Base-by-base conservation (phyloP, 2,113 vertebrate species). In the Ammospiza caudacuta region DNA sequence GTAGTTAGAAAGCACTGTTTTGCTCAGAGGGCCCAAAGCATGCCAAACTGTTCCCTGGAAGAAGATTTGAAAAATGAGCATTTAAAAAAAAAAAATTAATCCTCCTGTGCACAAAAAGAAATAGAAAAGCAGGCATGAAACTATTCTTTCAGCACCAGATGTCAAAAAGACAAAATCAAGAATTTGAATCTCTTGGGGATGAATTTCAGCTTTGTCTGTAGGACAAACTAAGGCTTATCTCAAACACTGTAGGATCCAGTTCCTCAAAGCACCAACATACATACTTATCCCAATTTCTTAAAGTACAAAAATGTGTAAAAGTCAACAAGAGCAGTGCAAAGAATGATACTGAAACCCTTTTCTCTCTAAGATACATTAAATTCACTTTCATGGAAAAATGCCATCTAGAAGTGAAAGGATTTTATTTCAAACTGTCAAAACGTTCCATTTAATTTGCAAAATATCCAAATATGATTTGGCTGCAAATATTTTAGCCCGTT, bases 1-100 rank as follows among this genome's bases (percentile, higher is more conserved):
- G 93, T 92, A 94, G 88, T 84, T 59, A 92, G 90, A 89, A 90
- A 94, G 81, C 76, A 92, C 75, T 39, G 52, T 52, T 89, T 93
- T 94, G 80, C 85, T 68, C 69, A 84, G 47, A 92, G 41, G 41
- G 29, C 72, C 57, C 64, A 84, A 64, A 81, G 76, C 85, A 78
- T 76, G 78, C 87, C 82, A 93, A 94, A 86, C 61, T 64, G 49
- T 54, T 92, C 80, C 41, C 68, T 81, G 66, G 64, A 90, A 96
- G 57, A 33, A 75, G 83, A 87, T 81, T 88, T 93, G 83, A 86
- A 90, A 94, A 93, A 73, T 46, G 21, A 94, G 39, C 14, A 57
- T 59, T 3, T 5, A 59, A 69, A 90, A 91, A 17, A n/a, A 17
- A 47, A 35, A 25, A 31, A 16, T 25, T 86, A 74, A 58, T 66